Conservation (phyloP, 2,797 vertebrate species). For the Rhinophrynus dorsalis region DNA sequence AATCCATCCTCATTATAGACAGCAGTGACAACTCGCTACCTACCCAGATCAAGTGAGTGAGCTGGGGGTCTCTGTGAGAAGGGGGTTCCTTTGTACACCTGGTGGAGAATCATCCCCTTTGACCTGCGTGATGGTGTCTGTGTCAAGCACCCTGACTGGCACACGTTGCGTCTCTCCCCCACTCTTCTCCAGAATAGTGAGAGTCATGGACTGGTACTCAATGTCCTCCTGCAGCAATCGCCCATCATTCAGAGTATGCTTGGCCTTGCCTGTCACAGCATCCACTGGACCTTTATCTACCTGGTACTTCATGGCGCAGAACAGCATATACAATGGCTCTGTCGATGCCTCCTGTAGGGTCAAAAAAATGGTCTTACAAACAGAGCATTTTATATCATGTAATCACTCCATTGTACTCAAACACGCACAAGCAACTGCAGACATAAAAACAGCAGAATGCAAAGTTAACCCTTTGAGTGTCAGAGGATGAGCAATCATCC, state of each 20-base stretch:
- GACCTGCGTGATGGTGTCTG: slow-evolving; percentile 88
- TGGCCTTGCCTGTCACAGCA: slow-evolving; percentile 81
- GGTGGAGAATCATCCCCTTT: slow-evolving; percentile 91
- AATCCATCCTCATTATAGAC: no score
- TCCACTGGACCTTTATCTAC: slow-evolving; percentile 90
- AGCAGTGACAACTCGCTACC: no score
- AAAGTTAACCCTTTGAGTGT: no score
- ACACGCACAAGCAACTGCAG: no score
- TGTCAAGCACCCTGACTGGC: slow-evolving; percentile 84
- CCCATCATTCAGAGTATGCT: slow-evolving; percentile 84
- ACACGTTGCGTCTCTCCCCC: slow-evolving; percentile 69
- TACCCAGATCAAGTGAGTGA: slow-evolving; percentile 82
- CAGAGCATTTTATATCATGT: no score
- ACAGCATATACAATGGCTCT: slow-evolving; percentile 88
- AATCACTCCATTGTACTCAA: no score
- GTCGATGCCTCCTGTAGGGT: slow-evolving; percentile 83
- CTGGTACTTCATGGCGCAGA: slow-evolving; percentile 88
- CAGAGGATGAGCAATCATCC: no score
- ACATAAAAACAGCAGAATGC: no score
- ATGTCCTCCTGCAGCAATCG: slow-evolving; percentile 84
- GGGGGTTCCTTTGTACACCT: slow-evolving; percentile 83
- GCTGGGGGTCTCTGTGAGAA: slow-evolving; percentile 84
- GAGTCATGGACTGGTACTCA: slow-evolving; percentile 76
- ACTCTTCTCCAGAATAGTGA: slow-evolving; percentile 77
- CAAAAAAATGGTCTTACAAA: no score